Conservation (phyloP, 2,888 invertebrate genomes). For the Pterostichus niger region DNA sequence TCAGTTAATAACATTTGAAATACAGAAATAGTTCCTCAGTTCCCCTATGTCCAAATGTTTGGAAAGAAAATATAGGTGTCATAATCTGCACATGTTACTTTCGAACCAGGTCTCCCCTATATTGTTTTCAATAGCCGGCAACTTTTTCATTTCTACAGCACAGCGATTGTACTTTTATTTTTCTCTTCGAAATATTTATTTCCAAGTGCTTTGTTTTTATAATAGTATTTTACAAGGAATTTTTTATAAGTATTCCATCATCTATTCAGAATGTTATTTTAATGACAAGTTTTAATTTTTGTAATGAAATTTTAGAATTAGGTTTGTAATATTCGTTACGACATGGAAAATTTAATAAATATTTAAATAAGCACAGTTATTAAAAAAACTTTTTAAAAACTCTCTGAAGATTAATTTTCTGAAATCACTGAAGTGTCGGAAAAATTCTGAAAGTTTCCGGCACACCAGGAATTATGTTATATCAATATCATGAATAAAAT, state of each 20-base stretch:
- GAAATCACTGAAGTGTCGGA: conserved; percentile 37
- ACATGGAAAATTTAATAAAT: conserved; percentile 56
- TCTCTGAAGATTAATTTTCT: conserved; percentile 49
- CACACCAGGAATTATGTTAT: conserved; percentile 24
- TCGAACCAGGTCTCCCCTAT: conserved; percentile 42
- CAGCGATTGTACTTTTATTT: conserved; percentile 37
- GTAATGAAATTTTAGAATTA: conserved; percentile 30
- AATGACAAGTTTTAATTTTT: conserved; percentile 29
- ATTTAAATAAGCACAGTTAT: conserved; percentile 56
- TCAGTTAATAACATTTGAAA: conserved; percentile 42
- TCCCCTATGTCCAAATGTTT: conserved; percentile 25
- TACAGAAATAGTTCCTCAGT: conserved; percentile 39
- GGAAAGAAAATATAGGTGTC: conserved; percentile 45
- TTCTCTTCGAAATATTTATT: conserved; percentile 34
- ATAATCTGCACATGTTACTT: conserved; percentile 49
- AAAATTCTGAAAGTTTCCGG: conserved; percentile 33
- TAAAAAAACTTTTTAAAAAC: conserved; percentile 49
- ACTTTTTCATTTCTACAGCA: conserved; percentile 49
- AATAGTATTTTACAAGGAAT: no score
- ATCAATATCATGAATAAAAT: conserved; percentile 34
- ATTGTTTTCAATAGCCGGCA: conserved; percentile 35
- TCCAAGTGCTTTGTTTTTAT: conserved; percentile 7
- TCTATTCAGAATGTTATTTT: not conserved
- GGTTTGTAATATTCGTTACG: conserved; percentile 42
- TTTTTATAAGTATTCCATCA: no score